A percentile compares a stretch with the other conserved stretches of the same genome.
Evolutionary conservation across 2,797 vertebrate species (phyloP).

Genomic region (Catharus ustulatus): DNA sequence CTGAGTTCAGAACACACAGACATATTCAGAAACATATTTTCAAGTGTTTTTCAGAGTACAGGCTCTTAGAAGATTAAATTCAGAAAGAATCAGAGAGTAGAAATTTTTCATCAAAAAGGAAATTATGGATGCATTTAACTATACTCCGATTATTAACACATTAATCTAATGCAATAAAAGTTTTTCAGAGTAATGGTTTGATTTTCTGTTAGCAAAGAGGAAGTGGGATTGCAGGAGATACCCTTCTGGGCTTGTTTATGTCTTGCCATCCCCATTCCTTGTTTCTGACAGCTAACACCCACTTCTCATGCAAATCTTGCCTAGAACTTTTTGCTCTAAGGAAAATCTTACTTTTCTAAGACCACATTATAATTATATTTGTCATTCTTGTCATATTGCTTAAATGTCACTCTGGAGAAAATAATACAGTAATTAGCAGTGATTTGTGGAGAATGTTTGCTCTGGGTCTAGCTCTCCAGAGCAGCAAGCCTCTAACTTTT

Average conservation of each 20-base stretch:
- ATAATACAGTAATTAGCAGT: slow-evolving; percentile 29
- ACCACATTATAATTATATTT: background rate
- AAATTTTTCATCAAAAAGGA: background rate
- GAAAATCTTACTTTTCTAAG: slow-evolving; percentile 32
- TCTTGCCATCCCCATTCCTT: background rate
- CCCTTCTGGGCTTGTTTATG: background rate
- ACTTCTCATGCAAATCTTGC: slow-evolving; percentile 20
- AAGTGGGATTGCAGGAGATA: background rate
- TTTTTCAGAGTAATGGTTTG: background rate
- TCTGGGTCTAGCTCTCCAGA: background rate
- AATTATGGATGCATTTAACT: background rate
- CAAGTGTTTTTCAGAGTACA: background rate
- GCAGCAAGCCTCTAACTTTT: background rate
- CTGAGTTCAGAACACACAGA: background rate
- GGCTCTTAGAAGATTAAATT: background rate
- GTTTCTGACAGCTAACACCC: slow-evolving; percentile 26
- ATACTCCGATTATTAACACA: background rate
- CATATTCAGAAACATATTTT: background rate
- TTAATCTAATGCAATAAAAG: background rate
- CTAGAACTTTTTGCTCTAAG: slow-evolving; percentile 22
- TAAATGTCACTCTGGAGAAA: slow-evolving; percentile 33
- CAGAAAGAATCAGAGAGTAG: background rate
- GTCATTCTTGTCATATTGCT: slow-evolving; percentile 25
- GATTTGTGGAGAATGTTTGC: slow-evolving; percentile 5
- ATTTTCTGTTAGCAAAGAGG: background rate